Base-by-base conservation (phyloP, 2,113 vertebrate genomes). In the Phocoena phocoena region DNA sequence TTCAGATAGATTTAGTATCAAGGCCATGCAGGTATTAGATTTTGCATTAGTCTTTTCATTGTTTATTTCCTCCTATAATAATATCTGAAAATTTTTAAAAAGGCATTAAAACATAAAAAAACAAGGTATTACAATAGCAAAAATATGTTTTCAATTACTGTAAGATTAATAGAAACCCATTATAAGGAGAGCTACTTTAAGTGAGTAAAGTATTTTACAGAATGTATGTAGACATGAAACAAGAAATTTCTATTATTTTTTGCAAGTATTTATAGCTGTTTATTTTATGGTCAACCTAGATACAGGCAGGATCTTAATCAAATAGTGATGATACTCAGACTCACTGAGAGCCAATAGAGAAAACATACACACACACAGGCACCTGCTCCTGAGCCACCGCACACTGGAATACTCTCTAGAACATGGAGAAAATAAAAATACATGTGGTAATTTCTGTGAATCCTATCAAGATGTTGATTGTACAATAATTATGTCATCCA, bases 1-100 rank as follows among this genome's bases (percentile, higher is more conserved):
- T 92, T 86, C 74, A 79, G 23, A 77, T 10, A 73, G n/a, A 53
- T 88, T 90, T 67, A 76, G 4, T 83, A 60, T 80, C 17, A 74
- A 65, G 50, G 3, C 74, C 36, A 65, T 67, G 6, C 15, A 76
- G 74, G 38, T 13, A n/a, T 17, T 26, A 87, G 1, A 62, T 68
- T 83, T 79, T 21, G 31, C 28, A 18, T 71, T 65, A 38, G 28
- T 63, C 2, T 44, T 86, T 91, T 5, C 8, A 81, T 44, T 86
- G 6, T 33, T 58, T 97, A 95, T 58, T 94, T 92, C 3, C 21
- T 92, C 18, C 71, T 6, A 12, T 70, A n/a, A 33, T 13, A 33
- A 44, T 38, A 47, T 4, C 8, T 94, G 3, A 5, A 55, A 71
- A 80, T 65, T 36, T 33, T 31, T 4, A 25, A 70, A 80, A 70